Percentiles rank a stretch among this genome's conserved stretches.
phyloP scores from a whole-genome alignment of 2,888 invertebrate species.

The Aspidiotus destructor region DNA sequence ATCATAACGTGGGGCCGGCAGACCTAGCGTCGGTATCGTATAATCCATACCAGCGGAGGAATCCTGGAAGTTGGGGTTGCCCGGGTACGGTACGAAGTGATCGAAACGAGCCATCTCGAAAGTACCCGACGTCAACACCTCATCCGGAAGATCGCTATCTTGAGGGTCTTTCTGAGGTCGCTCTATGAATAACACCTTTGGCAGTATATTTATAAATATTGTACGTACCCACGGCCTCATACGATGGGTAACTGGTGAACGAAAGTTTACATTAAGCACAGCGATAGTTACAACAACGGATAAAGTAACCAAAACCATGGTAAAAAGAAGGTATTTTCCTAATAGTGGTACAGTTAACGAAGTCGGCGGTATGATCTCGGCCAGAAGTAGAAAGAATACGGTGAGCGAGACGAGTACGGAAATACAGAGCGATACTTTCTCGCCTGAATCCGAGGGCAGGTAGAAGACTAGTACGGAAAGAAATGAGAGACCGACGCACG shows the following conservation, averaged over 20 bases:
- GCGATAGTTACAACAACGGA: slow-evolving; percentile 89
- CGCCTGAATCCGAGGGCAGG: slow-evolving; percentile 92
- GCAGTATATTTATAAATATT: slow-evolving; percentile 58
- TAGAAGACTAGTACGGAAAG: slow-evolving; percentile 95
- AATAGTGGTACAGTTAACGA: slow-evolving; percentile 82
- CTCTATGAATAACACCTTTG: slow-evolving; percentile 76
- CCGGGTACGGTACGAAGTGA: slow-evolving; percentile 13
- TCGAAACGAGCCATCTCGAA: slow-evolving; percentile 25
- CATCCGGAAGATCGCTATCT: slow-evolving; percentile 38
- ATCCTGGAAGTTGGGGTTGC: neutral
- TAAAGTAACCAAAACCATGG: slow-evolving; percentile 86
- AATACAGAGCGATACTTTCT: slow-evolving; percentile 93
- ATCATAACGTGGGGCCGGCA: slow-evolving; percentile 26
- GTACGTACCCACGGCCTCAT: slow-evolving; percentile 76
- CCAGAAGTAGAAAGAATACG: slow-evolving; percentile 85
- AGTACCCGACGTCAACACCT: slow-evolving; percentile 11
- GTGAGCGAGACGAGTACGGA: slow-evolving; percentile 85
- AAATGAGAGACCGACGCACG: slow-evolving; percentile 93
- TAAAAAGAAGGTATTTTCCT: slow-evolving; percentile 86
- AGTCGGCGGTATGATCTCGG: slow-evolving; percentile 90
- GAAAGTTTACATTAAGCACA: slow-evolving; percentile 80
- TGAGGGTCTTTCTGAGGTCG: slow-evolving; percentile 62
- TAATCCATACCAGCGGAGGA: slow-evolving; percentile 13
- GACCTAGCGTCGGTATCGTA: slow-evolving; percentile 27
- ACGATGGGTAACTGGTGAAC: slow-evolving; percentile 83